Evolutionary conservation across 1,140 invertebrate genomes (phyloP), one percentile per base, ranked within the genome.

Genomic region (Sitodiplosis mosellana): DNA sequence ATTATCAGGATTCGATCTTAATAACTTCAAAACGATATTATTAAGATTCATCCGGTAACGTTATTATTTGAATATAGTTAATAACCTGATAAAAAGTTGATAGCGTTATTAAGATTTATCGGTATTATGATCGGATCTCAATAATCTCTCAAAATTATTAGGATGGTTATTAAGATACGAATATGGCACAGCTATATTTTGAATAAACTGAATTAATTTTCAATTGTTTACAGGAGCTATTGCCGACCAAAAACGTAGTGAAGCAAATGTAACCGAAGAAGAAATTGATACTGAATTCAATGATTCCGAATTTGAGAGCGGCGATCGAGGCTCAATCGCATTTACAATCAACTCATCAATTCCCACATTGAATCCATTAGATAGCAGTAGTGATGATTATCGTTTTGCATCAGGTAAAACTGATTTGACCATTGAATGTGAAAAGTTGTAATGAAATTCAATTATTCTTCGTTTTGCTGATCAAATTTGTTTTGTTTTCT

Each of bases 231-330:
- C 27, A 27, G 22, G 21, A 27, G 7, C 10, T 27, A 17, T 33
- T 22, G 43, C 18, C 7, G 22, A 22, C 6, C 54, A 53, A 44
- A 56, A 68, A 54, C 60, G 73, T 51, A 74, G 80, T 62, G 70
- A 76, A 46, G 67, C 66, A 12, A 66, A 76, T 55, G 76, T 78
- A 55, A 77, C 80, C 55, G 72, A 71, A 51, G 78, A 81, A 60
- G 78, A 82, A 51, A 69, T 75, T 48, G 77, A 81, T 52, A 81
- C 80, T 2, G 81, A 83, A 55, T 80, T 78, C 54, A 72, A 74
- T 8, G 78, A 81, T 51, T 76, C 73, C 18, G 78, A 80, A 48
- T 72, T 71, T 51, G 76, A 75, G 69, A 71, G 47, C 71, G 79
- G 56, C 74, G 74, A 59, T 72, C 55, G 54, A 51, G 56, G 57